These are phyloP conservation scores for Syngnathus scovelli DNA, from an alignment of 2,113 vertebrate species.

Conservation along the genomic window DNA sequence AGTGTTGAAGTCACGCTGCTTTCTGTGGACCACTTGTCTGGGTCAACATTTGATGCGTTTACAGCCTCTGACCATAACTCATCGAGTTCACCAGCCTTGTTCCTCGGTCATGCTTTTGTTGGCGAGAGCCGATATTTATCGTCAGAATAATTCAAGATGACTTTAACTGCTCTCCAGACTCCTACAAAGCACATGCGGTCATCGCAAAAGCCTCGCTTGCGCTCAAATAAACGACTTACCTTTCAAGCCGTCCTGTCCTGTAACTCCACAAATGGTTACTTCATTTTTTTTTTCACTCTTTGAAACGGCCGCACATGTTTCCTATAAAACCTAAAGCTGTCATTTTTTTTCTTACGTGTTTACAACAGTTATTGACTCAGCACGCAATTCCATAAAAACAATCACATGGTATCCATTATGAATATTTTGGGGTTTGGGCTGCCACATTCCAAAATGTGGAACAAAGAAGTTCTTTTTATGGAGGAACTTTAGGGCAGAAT, in stretches of 20 bases:
- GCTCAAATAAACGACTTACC: not conserved
- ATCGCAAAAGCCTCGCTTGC: constrained; percentile 3
- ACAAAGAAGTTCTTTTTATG: constrained; percentile 2
- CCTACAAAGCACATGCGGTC: not conserved
- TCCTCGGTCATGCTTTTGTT: not conserved
- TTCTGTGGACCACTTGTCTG: not conserved
- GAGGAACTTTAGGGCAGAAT: not conserved
- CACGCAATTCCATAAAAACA: constrained; percentile 11
- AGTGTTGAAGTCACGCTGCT: not conserved
- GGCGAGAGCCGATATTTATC: not conserved
- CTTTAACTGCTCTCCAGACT: not conserved
- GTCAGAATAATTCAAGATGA: constrained; percentile 1
- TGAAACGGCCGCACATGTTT: constrained; percentile 27
- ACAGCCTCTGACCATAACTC: not conserved
- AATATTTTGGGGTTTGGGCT: constrained; percentile 8
- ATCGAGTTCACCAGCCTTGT: not conserved
- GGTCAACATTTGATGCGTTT: not conserved
- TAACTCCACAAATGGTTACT: constrained; percentile 6
- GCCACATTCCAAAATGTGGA: constrained; percentile 10
- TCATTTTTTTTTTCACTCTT: constrained; percentile 9
- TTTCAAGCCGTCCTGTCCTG: constrained; percentile 3
- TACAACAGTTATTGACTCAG: constrained; percentile 19
- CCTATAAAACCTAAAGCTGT: constrained; percentile 8
- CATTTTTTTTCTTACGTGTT: constrained; percentile 27
- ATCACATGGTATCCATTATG: constrained; percentile 14